Evolutionary conservation across 2,113 vertebrate genomes (phyloP).

Genomic region (Platycercus adscitus): DNA sequence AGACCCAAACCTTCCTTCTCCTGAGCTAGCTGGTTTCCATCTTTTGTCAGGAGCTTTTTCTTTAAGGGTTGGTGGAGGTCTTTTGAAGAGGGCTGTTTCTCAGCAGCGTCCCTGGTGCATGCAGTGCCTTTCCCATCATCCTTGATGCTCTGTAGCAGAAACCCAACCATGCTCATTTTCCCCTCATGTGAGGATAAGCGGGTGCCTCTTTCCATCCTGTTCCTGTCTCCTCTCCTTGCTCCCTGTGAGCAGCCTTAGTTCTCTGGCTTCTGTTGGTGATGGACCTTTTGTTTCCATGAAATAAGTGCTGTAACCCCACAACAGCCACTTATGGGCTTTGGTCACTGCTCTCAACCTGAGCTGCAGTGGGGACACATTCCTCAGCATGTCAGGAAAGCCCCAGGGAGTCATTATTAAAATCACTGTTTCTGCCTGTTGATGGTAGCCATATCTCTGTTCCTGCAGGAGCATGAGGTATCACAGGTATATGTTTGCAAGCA

Average conservation of each 20-base stretch:
- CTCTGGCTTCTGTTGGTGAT: neutral
- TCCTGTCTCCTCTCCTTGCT: neutral
- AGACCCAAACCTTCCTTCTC: neutral
- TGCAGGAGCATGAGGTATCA: neutral
- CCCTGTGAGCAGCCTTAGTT: accelerated
- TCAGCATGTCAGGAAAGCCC: neutral
- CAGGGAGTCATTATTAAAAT: neutral
- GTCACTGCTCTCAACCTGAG: neutral
- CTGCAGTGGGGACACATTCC: accelerated
- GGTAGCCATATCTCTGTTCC: neutral
- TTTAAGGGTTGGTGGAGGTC: neutral
- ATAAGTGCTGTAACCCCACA: accelerated
- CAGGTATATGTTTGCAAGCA: accelerated
- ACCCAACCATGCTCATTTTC: neutral
- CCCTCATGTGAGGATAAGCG: neutral
- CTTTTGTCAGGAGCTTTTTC: neutral
- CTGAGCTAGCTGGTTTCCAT: neutral
- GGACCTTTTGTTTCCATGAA: neutral
- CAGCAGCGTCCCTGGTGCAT: neutral
- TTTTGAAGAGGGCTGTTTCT: neutral
- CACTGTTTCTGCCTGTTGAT: neutral
- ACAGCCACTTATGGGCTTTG: accelerated
- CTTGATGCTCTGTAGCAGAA: neutral
- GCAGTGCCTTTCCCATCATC: accelerated
- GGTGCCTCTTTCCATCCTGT: neutral